phyloP scores from a whole-genome alignment of 2,797 vertebrate genomes.

The Clarias laeviceps region DNA sequence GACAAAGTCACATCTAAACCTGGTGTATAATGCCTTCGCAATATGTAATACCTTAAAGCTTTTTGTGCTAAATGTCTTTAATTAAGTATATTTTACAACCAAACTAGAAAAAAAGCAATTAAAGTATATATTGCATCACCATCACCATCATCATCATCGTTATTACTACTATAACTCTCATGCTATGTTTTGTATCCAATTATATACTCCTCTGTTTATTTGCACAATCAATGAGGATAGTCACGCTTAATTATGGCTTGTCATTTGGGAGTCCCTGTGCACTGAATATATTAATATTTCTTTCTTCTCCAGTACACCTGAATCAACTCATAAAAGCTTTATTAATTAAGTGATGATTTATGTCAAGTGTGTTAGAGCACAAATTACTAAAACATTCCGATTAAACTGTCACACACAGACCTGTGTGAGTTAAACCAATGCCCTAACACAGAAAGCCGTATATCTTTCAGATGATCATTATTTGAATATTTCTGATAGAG shows the following conservation, averaged over 20 bases:
- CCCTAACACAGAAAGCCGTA: background rate
- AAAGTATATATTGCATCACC: background rate
- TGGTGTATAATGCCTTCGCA: background rate
- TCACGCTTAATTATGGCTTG: background rate
- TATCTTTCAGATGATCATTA: background rate
- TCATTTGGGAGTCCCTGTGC: background rate
- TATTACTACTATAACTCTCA: background rate
- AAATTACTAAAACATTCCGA: background rate
- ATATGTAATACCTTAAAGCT: background rate
- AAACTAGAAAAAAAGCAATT: background rate
- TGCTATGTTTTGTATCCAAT: background rate
- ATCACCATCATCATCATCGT: background rate
- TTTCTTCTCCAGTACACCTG: slow-evolving; percentile 13
- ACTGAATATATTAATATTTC: background rate
- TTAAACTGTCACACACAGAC: background rate
- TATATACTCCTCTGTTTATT: background rate
- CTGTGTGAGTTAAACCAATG: slow-evolving; percentile 9
- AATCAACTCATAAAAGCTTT: background rate
- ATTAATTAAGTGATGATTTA: slow-evolving; percentile 9
- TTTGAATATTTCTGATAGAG: background rate
- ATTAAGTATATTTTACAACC: background rate
- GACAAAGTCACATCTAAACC: background rate
- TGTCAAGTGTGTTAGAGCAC: slow-evolving; percentile 2
- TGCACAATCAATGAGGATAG: background rate
- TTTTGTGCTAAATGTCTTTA: background rate